Percentiles rank a stretch among this genome's conserved stretches.
Conservation (phyloP, 2,113 vertebrate species). For the Donacobius atricapilla region DNA sequence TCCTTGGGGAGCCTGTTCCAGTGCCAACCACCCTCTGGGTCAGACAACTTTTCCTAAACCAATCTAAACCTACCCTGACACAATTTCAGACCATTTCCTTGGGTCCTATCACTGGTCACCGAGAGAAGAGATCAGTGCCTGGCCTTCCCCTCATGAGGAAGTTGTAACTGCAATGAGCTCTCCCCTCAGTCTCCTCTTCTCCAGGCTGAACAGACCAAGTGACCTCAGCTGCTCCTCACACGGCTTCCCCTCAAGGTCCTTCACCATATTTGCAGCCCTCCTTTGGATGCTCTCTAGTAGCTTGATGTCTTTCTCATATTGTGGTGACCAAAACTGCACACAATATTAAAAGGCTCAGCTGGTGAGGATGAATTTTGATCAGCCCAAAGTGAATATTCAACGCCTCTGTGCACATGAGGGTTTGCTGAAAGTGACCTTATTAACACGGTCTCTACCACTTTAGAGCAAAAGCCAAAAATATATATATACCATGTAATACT, state of each 20-base stretch:
- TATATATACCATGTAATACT: background rate
- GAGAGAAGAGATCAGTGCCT: background rate
- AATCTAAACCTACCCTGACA: background rate
- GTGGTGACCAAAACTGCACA: background rate
- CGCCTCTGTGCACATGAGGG: background rate
- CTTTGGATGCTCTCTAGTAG: background rate
- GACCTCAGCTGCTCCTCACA: background rate
- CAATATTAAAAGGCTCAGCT: background rate
- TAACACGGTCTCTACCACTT: background rate
- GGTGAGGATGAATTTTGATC: background rate
- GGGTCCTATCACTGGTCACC: background rate
- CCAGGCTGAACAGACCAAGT: background rate
- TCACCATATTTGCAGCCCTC: background rate
- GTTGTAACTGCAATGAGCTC: fast-evolving
- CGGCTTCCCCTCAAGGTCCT: background rate
- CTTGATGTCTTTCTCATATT: background rate
- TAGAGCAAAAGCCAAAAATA: background rate
- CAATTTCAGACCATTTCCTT: background rate
- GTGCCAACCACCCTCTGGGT: background rate
- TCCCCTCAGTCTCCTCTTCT: background rate
- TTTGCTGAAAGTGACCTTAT: background rate
- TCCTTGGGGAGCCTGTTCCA: background rate
- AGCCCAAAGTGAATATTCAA: background rate
- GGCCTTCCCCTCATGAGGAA: fast-evolving
- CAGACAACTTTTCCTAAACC: background rate